Percentiles rank a stretch among this genome's conserved stretches.
Evolutionary conservation across 1,140 invertebrate species (phyloP).

Genomic region (Sitophilus oryzae): DNA sequence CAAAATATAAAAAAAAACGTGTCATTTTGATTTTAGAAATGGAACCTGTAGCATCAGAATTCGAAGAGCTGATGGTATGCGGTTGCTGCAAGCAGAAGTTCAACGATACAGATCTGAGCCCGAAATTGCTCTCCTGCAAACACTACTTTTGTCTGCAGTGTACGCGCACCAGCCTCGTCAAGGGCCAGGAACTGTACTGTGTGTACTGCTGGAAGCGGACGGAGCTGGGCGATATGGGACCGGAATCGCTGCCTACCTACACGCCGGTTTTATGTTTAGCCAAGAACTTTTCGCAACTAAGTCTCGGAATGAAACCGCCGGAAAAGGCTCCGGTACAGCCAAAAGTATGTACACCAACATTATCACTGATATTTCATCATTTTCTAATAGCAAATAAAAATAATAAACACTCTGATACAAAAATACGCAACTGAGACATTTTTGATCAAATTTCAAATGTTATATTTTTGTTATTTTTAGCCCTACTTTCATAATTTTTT

Average conservation of each 20-base stretch:
- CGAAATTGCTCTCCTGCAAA: constrained; percentile 68
- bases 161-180: constrained; percentile 57
- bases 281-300: constrained; percentile 54
- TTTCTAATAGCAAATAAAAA: neutral
- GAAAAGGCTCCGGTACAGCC: constrained; percentile 35
- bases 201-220: constrained; percentile 63
- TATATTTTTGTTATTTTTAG: no score
- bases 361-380: neutral
- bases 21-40: constrained; percentile 39
- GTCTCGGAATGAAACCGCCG: constrained; percentile 45
- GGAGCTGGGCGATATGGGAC: constrained; percentile 54
- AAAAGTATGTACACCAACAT: constrained; percentile 14
- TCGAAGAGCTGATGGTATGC: constrained; percentile 31
- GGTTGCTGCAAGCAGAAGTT: constrained; percentile 34
- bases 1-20: no score
- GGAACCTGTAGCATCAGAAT: constrained; percentile 55
- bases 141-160: constrained; percentile 72
- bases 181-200: constrained; percentile 60
- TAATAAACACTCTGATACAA: neutral
- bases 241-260: constrained; percentile 61
- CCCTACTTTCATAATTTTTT: no score
- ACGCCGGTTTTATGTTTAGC: constrained; percentile 57
- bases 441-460: neutral
- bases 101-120: constrained; percentile 56
- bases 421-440: neutral